Conservation (phyloP, 2,888 invertebrate species). For the Anorthoa munda region DNA sequence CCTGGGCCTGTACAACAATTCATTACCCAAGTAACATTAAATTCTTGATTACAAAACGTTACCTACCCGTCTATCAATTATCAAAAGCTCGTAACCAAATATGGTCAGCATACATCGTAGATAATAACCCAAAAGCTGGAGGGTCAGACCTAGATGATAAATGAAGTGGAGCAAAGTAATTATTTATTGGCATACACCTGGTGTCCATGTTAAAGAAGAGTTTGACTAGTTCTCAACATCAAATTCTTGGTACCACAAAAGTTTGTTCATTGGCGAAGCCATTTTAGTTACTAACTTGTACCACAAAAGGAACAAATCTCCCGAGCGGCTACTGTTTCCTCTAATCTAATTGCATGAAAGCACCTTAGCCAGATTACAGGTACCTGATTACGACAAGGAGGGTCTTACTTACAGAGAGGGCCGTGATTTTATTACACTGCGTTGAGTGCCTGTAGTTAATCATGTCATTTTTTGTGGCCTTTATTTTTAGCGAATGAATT, state of each 20-base stretch:
- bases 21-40: no score
- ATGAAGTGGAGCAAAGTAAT: no score
- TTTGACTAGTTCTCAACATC: no score
- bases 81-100: no score
- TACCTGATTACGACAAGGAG: slow-evolving; percentile 31
- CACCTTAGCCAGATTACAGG: slow-evolving; percentile 44
- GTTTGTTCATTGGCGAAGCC: background rate
- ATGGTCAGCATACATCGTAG: no score
- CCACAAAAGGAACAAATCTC: slow-evolving; percentile 45
- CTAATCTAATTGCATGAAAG: slow-evolving; percentile 49
- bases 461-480: background rate
- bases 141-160: no score
- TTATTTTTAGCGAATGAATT: background rate
- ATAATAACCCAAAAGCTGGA: no score
- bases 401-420: slow-evolving; percentile 13
- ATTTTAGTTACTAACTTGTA: background rate
- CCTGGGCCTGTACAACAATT: no score
- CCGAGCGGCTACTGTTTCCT: slow-evolving; percentile 41
- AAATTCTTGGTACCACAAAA: background rate
- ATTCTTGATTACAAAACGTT: no score
- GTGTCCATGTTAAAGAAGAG: no score
- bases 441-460: slow-evolving; percentile 10
- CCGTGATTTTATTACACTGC: slow-evolving; percentile 33
- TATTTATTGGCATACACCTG: no score
- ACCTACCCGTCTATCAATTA: no score